Evolutionary conservation across 64 coral and sea anemone genomes (phyloP), one percentile per base, ranked within the genome.

Genomic region (Cladopsammia gracilis): DNA sequence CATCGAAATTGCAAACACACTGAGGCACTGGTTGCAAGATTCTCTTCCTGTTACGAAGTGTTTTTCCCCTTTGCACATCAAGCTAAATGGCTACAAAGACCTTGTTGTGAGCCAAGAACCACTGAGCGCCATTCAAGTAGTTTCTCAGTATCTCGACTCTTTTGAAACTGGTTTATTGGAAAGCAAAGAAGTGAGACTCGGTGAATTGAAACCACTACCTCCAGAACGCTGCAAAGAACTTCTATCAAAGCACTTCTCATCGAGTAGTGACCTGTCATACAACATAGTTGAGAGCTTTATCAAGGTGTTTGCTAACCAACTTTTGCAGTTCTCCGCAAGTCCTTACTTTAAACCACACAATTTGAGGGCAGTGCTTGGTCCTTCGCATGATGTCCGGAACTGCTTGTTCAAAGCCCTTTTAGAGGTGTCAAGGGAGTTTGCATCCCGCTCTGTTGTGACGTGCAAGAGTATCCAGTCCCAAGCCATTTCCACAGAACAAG

Each of bases 401-500:
- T 82, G 93, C 50, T 81, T 96, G 42, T 89, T 93, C 67, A 77
- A 65, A 61, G 88, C 91, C 18, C 91, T 96, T 61, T 76, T 96
- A 11, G 91, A 96, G 22, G 95, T 96, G 13, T 96, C 95, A 8
- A 89, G 82, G 79, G 90, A 90, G 58, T 96, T 96, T 85, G 95
- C 95, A 62, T 57, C 95, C 2, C 91, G 95, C 9, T 90, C 95
- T 23, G 78, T 96, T 44, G 56, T 85, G 43, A 89, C 89, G 4
- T 96, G 91, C 70, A 88, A 89, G 18, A 62, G 71, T 71, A 57
- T 90, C 11, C 62, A 93, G 46, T 75, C 87, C 52, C 73, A 83
- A 86, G 94, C 73, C 6, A 77, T 93, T 16, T 64, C 91, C 24
- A 58, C 64, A 49, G 82, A 85, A 47, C 69, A 78, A 75, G 87